Conservation (phyloP, 2,113 vertebrate genomes). For the Physeter macrocephalus region DNA sequence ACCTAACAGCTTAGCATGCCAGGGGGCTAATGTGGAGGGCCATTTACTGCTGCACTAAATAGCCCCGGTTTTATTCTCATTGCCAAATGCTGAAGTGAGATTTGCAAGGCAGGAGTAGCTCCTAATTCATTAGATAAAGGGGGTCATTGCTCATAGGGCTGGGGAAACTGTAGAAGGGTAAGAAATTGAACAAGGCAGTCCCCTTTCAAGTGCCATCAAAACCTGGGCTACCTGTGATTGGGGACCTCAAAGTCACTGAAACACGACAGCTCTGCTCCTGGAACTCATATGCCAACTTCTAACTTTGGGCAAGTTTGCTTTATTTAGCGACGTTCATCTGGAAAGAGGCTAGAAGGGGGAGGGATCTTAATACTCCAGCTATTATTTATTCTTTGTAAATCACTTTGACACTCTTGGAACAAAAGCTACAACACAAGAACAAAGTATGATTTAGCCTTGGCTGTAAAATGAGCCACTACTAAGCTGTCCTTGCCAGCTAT, state of each 20-base stretch:
- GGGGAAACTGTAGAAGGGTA: constrained; percentile 17
- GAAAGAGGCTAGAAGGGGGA: neutral
- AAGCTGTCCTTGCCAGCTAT: neutral
- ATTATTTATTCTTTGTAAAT: constrained; percentile 23
- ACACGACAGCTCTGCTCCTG: neutral
- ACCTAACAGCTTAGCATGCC: constrained; percentile 85
- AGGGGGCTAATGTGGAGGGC: constrained; percentile 85
- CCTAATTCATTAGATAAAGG: constrained; percentile 86
- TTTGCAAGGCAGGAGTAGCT: constrained; percentile 81
- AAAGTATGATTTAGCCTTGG: neutral
- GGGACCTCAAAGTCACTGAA: neutral
- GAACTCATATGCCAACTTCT: neutral
- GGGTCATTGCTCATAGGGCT: constrained; percentile 84
- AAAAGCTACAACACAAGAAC: neutral
- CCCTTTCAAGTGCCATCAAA: neutral
- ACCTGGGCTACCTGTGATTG: neutral
- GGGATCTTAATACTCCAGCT: neutral
- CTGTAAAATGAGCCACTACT: neutral
- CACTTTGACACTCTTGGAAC: neutral
- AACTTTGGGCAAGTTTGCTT: neutral
- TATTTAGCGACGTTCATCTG: neutral
- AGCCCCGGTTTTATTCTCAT: constrained; percentile 82
- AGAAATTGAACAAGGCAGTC: constrained; percentile 46
- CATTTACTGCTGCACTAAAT: constrained; percentile 86
- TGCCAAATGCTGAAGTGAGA: constrained; percentile 86